A percentile compares a stretch with the other conserved stretches of the same genome.
phyloP scores from a whole-genome alignment of 2,113 vertebrate genomes.

The Crotophaga sulcirostris region DNA sequence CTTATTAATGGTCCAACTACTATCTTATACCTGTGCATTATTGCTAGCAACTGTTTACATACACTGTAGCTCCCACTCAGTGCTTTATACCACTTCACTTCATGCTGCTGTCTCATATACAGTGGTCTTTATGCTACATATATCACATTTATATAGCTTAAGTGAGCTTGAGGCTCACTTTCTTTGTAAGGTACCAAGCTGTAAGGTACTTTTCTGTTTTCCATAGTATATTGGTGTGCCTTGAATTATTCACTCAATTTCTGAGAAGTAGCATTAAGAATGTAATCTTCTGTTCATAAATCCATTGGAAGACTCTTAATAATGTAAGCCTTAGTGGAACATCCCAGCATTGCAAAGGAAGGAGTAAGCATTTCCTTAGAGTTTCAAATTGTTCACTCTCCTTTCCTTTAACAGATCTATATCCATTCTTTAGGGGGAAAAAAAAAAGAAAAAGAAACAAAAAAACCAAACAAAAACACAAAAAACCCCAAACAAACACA shows the following conservation, averaged over 20 bases:
- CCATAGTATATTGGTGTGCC: neutral
- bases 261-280: constrained; percentile 58
- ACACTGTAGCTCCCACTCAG: neutral
- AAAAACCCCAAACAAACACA: too few relatives aligned
- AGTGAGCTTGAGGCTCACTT: neutral
- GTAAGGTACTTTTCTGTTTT: constrained; percentile 6
- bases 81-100: neutral
- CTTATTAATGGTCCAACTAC: neutral
- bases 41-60: neutral
- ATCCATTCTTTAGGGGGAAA: neutral
- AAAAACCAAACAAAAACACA: too few relatives aligned
- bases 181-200: neutral
- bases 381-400: neutral
- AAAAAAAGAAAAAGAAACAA: neutral
- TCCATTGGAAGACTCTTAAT: constrained; percentile 60
- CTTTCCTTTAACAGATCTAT: neutral
- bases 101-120: neutral
- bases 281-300: constrained; percentile 57
- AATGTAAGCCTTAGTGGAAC: constrained; percentile 55
- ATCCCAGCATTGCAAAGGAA: constrained; percentile 14
- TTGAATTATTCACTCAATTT: constrained; percentile 53
- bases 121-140: neutral
- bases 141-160: neutral
- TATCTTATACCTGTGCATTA: neutral
- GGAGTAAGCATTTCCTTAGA: constrained; percentile 41